A percentile compares a stretch with the other conserved stretches of the same genome.
These are phyloP conservation scores for Psix sp. DNA, from an alignment of 1,140 invertebrate species.

Conservation along the genomic window DNA sequence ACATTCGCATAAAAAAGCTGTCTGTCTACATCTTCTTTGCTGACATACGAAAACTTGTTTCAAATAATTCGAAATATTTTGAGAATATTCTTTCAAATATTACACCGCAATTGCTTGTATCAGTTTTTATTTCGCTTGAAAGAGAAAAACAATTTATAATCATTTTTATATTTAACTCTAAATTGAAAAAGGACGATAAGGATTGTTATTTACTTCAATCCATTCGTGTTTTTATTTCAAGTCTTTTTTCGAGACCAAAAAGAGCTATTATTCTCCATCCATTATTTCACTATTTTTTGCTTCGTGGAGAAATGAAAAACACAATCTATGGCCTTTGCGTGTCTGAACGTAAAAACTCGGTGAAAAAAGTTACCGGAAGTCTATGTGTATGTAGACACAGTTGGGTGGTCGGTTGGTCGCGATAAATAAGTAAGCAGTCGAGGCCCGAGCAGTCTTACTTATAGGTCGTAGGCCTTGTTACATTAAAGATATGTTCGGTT, in stretches of 20 bases:
- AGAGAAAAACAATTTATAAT: too few species aligned
- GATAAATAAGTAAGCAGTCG: slow-evolving; percentile 68
- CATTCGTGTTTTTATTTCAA: slow-evolving; percentile 5
- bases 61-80: too few species aligned
- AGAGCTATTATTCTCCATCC: slow-evolving; percentile 32
- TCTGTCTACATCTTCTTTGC: too few species aligned
- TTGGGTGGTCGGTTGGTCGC: slow-evolving; percentile 18
- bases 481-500: slow-evolving; percentile 64
- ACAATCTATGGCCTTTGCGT: slow-evolving; percentile 40
- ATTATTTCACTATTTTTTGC: slow-evolving; percentile 14
- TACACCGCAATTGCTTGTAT: too few species aligned
- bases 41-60: too few species aligned
- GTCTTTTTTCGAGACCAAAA: slow-evolving; percentile 14
- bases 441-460: slow-evolving; percentile 60
- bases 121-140: too few species aligned
- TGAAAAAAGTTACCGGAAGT: slow-evolving; percentile 42
- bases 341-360: slow-evolving; percentile 41
- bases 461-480: slow-evolving; percentile 66
- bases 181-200: background rate
- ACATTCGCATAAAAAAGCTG: slow-evolving; percentile 11
- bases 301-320: slow-evolving; percentile 39
- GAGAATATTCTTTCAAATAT: too few species aligned
- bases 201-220: slow-evolving; percentile 28
- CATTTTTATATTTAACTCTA: background rate
- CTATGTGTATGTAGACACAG: slow-evolving; percentile 18